phyloP scores from a whole-genome alignment of 2,113 vertebrate genomes.

The Chamaetylas fuelleborni region DNA sequence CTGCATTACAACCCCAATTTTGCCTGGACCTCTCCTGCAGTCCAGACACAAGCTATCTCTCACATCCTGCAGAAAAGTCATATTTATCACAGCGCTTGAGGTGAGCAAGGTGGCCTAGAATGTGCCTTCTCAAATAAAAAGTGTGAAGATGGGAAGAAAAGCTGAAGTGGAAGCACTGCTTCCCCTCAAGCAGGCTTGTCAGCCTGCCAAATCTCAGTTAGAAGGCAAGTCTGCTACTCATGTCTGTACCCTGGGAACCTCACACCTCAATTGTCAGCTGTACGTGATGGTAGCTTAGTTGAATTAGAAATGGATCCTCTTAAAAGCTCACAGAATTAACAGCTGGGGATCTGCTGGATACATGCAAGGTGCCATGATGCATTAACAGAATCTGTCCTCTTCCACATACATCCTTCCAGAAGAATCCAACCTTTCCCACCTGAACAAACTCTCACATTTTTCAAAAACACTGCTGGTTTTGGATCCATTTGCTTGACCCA shows the following conservation, averaged over 20 bases:
- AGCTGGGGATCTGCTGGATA: background rate
- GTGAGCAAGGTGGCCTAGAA: background rate
- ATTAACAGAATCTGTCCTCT: background rate
- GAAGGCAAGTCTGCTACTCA: background rate
- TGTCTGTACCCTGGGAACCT: background rate
- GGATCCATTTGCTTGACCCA: background rate
- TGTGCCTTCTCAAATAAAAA: background rate
- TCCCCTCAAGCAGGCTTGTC: background rate
- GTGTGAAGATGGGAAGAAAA: background rate
- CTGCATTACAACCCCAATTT: background rate
- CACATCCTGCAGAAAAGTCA: background rate
- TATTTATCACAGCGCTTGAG: background rate
- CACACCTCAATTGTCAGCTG: background rate
- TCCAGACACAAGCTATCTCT: background rate
- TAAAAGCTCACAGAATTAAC: background rate
- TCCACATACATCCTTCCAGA: background rate
- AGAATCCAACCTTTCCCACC: background rate
- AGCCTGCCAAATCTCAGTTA: background rate
- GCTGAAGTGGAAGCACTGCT: background rate
- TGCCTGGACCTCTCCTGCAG: background rate
- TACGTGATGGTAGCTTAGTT: accelerated
- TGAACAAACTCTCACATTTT: background rate
- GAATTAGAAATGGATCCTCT: background rate
- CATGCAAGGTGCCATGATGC: background rate
- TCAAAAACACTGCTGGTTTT: background rate